Evolutionary conservation across 2,888 invertebrate species (phyloP).

Genomic region (Dromius quadrimaculatus): DNA sequence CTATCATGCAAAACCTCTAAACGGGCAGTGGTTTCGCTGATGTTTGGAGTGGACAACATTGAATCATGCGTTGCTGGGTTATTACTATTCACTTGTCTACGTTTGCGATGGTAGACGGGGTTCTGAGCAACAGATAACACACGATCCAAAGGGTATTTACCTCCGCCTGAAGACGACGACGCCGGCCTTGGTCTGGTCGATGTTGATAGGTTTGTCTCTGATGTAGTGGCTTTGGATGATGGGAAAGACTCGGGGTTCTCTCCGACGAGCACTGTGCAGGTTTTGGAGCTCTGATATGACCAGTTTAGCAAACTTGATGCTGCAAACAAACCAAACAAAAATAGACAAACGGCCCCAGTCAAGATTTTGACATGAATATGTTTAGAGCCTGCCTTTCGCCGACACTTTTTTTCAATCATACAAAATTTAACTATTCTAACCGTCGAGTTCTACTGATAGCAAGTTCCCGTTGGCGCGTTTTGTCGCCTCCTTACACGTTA

Average conservation of each 20-base stretch:
- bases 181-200: constrained; percentile 74
- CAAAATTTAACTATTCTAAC: too few relatives aligned
- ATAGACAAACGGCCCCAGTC: neutral
- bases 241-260: constrained; percentile 78
- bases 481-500: too few relatives aligned
- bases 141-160: constrained; percentile 64
- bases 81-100: constrained; percentile 72
- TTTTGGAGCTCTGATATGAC: constrained; percentile 86
- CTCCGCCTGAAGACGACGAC: constrained; percentile 66
- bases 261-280: constrained; percentile 86
- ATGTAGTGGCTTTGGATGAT: constrained; percentile 78
- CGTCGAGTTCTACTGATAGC: too few relatives aligned
- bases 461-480: too few relatives aligned
- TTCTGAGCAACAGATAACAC: constrained; percentile 53
- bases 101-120: constrained; percentile 73
- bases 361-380: too few relatives aligned
- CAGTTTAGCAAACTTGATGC: constrained; percentile 87
- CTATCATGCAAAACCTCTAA: constrained; percentile 60
- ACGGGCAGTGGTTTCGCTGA: constrained; percentile 50
- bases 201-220: constrained; percentile 80
- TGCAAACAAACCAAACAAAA: constrained; percentile 64
- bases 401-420: too few relatives aligned
- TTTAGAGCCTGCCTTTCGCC: too few relatives aligned
- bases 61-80: constrained; percentile 61
- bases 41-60: constrained; percentile 59